These are phyloP conservation scores for Cacatua alba DNA, from an alignment of 2,113 vertebrate species.

Conservation along the genomic window DNA sequence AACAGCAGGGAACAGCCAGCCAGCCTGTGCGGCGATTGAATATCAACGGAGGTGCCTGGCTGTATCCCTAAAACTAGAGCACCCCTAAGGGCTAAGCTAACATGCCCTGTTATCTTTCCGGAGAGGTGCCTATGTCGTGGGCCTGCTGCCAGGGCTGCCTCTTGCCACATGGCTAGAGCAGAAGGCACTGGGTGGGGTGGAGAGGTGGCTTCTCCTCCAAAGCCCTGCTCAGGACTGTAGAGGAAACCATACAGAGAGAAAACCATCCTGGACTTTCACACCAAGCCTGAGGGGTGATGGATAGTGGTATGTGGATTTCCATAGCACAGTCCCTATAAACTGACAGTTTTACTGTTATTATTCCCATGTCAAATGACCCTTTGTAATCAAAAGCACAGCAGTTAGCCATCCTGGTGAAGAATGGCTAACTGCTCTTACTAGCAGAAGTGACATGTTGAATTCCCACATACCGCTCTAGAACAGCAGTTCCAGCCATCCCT, in stretches of 20 bases:
- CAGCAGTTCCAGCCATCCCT: not conserved
- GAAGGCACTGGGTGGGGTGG: not conserved
- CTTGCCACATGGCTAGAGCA: not conserved
- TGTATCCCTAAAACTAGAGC: not conserved
- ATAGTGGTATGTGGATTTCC: not conserved
- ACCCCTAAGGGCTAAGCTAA: not conserved
- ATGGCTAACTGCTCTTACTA: not conserved
- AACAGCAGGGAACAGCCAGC: not conserved
- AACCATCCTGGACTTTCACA: not conserved
- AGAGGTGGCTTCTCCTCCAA: not conserved
- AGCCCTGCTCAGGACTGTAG: not conserved
- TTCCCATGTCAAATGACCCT: not conserved
- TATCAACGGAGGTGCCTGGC: not conserved
- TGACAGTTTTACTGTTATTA: not conserved
- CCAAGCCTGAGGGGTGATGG: accelerated
- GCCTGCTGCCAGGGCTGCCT: not conserved
- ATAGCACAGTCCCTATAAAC: not conserved
- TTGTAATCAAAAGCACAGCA: not conserved
- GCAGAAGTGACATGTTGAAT: not conserved
- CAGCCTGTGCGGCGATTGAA: not conserved
- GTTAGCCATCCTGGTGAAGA: not conserved
- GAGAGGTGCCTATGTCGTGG: accelerated
- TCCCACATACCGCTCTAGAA: not conserved
- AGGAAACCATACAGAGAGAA: not conserved
- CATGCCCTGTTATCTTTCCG: accelerated